These are phyloP conservation scores for Oscheius sp. DNA, from an alignment of 2,888 invertebrate genomes.

Conservation along the genomic window DNA sequence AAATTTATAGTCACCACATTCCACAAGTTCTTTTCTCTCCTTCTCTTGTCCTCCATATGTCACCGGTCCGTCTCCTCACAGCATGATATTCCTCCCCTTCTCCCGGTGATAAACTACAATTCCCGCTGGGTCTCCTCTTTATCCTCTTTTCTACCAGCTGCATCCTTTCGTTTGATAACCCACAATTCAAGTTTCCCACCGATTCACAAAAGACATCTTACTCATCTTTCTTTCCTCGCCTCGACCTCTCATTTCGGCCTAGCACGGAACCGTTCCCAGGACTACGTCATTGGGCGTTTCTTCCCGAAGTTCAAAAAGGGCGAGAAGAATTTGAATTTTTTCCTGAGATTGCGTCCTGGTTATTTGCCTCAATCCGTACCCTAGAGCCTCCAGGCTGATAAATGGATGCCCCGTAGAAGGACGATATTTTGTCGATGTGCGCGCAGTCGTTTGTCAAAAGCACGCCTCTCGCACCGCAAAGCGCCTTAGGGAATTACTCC, in stretches of 20 bases:
- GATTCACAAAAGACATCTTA: not conserved
- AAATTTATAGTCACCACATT: too few species aligned
- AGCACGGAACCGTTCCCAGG: too few species aligned
- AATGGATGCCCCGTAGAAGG: conserved; percentile 30
- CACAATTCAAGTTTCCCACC: not conserved
- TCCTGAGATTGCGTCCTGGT: not conserved
- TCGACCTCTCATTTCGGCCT: too few species aligned
- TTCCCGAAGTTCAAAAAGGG: not conserved
- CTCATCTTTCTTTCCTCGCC: too few species aligned
- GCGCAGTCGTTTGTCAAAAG: conserved; percentile 37
- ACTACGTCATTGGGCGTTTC: not conserved
- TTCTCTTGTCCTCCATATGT: not conserved
- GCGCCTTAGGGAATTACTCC: conserved; percentile 30
- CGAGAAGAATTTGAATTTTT: too few species aligned
- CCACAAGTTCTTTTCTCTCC: not conserved
- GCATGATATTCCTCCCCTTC: not conserved
- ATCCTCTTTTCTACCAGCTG: too few species aligned
- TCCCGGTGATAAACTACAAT: not conserved
- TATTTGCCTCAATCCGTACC: not conserved
- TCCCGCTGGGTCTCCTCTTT: too few species aligned
- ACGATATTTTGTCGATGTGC: conserved; percentile 33
- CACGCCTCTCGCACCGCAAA: conserved; percentile 14
- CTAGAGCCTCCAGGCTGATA: conserved; percentile 15
- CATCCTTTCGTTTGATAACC: not conserved
- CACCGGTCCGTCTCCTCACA: conserved; percentile 5